These are phyloP conservation scores for Dicaeum eximium DNA, from an alignment of 2,113 vertebrate species.

Conservation along the genomic window DNA sequence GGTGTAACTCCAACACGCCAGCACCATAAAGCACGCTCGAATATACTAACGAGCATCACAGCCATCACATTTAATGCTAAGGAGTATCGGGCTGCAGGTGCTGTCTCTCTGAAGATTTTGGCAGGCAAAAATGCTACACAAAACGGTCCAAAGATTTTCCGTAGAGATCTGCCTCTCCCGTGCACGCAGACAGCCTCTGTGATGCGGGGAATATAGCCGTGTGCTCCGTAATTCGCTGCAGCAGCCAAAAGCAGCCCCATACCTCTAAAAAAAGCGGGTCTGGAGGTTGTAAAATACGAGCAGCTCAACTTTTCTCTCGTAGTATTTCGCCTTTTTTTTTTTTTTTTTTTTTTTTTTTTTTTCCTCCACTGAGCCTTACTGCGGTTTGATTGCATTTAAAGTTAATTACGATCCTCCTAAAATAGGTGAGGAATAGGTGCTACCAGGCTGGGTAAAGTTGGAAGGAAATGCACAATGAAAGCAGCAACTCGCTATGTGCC, in stretches of 20 bases:
- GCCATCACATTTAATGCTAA: slow-evolving; percentile 89
- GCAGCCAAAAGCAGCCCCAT: slow-evolving; percentile 63
- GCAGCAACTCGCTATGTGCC: slow-evolving; percentile 12
- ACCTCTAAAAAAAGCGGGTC: slow-evolving; percentile 59
- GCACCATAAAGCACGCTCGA: slow-evolving; percentile 88
- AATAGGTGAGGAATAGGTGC: slow-evolving; percentile 67
- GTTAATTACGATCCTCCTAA: slow-evolving; percentile 45
- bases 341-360: background rate
- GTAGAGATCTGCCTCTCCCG: slow-evolving; percentile 4
- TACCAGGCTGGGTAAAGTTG: slow-evolving; percentile 52
- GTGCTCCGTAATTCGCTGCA: slow-evolving; percentile 19
- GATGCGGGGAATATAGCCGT: background rate
- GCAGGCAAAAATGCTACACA: slow-evolving; percentile 37
- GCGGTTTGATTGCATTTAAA: slow-evolving; percentile 47
- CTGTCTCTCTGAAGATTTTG: slow-evolving; percentile 62
- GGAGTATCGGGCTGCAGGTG: slow-evolving; percentile 68
- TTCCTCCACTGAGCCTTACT: background rate
- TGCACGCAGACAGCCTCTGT: slow-evolving; percentile 20
- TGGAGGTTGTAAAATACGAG: slow-evolving; percentile 64
- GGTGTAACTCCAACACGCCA: slow-evolving; percentile 81
- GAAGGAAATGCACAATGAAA: slow-evolving; percentile 39
- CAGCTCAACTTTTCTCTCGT: slow-evolving; percentile 39
- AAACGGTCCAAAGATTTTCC: slow-evolving; percentile 12
- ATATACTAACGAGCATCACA: slow-evolving; percentile 83
- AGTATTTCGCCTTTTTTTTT: background rate